phyloP scores from a whole-genome alignment of 2,888 invertebrate species.

The Alcis repandata region DNA sequence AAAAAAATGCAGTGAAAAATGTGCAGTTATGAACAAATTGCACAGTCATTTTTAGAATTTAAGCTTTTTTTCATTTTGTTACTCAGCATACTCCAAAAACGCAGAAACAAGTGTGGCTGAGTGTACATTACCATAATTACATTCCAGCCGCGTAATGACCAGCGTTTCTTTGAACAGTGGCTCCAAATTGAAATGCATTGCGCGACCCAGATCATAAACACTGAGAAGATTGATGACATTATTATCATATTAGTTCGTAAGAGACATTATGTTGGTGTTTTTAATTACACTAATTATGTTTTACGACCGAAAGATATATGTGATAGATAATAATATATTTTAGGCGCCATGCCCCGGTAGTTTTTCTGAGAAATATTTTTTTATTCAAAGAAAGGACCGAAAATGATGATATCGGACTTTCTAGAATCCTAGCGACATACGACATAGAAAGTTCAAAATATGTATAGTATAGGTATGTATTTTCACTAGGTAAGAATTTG shows the following conservation, averaged over 20 bases:
- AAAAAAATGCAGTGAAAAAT: too few relatives aligned
- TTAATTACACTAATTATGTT: slow-evolving; percentile 13
- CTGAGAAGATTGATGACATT: slow-evolving; percentile 39
- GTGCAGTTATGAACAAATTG: not conserved
- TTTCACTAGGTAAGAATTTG: too few relatives aligned
- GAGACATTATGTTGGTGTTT: slow-evolving; percentile 12
- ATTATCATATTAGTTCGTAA: slow-evolving; percentile 30
- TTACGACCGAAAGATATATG: not conserved
- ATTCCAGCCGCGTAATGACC: slow-evolving; percentile 41
- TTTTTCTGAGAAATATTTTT: not conserved
- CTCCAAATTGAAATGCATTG: slow-evolving; percentile 43
- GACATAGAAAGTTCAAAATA: too few relatives aligned
- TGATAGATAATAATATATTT: not conserved
- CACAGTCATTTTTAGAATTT: not conserved
- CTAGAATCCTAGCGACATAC: too few relatives aligned
- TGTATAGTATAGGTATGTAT: too few relatives aligned
- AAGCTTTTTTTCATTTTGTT: not conserved
- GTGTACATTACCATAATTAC: slow-evolving; percentile 44
- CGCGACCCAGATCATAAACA: slow-evolving; percentile 37
- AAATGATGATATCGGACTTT: too few relatives aligned
- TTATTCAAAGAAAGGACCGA: too few relatives aligned
- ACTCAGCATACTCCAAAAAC: not conserved
- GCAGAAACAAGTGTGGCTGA: not conserved
- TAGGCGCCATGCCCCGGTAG: not conserved
- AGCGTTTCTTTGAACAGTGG: slow-evolving; percentile 42